A percentile compares a stretch with the other conserved stretches of the same genome.
phyloP scores from a whole-genome alignment of 2,113 vertebrate species.

The Clinocottus analis region DNA sequence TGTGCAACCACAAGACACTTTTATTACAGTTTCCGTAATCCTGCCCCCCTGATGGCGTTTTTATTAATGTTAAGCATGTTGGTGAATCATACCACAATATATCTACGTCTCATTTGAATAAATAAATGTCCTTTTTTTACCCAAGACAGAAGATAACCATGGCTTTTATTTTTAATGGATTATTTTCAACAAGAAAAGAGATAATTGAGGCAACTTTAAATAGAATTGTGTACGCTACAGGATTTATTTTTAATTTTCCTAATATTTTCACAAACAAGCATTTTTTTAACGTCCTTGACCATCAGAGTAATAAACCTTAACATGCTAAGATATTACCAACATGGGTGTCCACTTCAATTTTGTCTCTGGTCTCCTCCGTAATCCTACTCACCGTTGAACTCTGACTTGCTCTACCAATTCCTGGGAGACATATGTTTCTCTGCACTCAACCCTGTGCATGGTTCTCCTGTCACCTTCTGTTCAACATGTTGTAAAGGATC shows the following conservation, averaged over 20 bases:
- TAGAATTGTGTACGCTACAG: neutral
- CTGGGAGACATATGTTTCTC: neutral
- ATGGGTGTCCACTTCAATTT: neutral
- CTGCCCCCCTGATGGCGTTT: constrained; percentile 22
- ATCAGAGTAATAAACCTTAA: neutral
- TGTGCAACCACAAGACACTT: neutral
- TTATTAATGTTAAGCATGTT: neutral
- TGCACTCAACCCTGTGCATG: neutral
- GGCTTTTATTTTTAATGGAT: neutral
- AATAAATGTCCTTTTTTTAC: neutral
- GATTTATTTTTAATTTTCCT: neutral
- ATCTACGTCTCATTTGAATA: neutral
- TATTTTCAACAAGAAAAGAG: neutral
- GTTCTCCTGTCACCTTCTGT: neutral
- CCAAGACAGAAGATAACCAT: neutral
- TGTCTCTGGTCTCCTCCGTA: neutral
- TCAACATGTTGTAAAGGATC: neutral
- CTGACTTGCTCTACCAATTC: neutral
- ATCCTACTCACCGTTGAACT: neutral
- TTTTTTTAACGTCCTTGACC: neutral
- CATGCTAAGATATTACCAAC: neutral
- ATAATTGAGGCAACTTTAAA: neutral
- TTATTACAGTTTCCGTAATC: constrained; percentile 1
- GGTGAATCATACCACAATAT: neutral
- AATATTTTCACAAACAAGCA: neutral